A percentile compares a stretch with the other conserved stretches of the same genome.
phyloP scores from a whole-genome alignment of 2,888 invertebrate genomes.

The Lamellibrachia satsuma region DNA sequence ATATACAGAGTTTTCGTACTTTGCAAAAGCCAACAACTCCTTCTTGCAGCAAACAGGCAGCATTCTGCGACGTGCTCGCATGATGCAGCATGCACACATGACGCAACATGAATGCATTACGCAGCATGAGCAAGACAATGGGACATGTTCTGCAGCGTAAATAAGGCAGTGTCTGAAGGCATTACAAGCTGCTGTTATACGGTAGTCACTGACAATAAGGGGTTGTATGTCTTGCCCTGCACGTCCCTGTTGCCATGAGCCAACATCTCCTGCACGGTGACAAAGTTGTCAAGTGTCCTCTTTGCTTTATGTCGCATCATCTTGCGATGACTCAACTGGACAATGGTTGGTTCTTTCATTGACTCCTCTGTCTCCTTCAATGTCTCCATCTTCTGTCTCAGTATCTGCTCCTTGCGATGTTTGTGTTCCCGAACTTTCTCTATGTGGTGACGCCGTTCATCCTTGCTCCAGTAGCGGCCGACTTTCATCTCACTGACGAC shows the following conservation, averaged over 20 bases:
- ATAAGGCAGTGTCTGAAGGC: background rate
- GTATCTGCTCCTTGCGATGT: conserved; percentile 63
- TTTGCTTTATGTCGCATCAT: conserved; percentile 71
- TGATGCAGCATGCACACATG: background rate
- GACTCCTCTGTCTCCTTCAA: conserved; percentile 62
- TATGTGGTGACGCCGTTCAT: conserved; percentile 78
- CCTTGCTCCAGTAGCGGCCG: conserved; percentile 81
- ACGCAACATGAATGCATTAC: too few relatives aligned
- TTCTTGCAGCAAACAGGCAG: background rate
- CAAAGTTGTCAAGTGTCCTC: conserved; percentile 70
- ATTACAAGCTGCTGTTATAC: conserved; percentile 56
- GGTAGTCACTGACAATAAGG: conserved; percentile 67
- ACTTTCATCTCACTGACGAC: conserved; percentile 79
- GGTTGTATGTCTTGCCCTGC: conserved; percentile 61
- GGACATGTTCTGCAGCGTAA: background rate
- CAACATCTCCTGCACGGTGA: conserved; percentile 72
- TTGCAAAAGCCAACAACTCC: background rate
- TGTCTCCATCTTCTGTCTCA: conserved; percentile 51
- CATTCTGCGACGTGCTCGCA: background rate
- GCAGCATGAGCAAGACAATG: background rate
- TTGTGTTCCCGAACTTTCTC: conserved; percentile 76
- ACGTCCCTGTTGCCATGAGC: conserved; percentile 68
- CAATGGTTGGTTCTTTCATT: conserved; percentile 63
- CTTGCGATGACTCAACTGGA: conserved; percentile 69
- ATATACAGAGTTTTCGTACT: background rate